Conservation (phyloP, 2,113 vertebrate species). For the Antigone vipio region DNA sequence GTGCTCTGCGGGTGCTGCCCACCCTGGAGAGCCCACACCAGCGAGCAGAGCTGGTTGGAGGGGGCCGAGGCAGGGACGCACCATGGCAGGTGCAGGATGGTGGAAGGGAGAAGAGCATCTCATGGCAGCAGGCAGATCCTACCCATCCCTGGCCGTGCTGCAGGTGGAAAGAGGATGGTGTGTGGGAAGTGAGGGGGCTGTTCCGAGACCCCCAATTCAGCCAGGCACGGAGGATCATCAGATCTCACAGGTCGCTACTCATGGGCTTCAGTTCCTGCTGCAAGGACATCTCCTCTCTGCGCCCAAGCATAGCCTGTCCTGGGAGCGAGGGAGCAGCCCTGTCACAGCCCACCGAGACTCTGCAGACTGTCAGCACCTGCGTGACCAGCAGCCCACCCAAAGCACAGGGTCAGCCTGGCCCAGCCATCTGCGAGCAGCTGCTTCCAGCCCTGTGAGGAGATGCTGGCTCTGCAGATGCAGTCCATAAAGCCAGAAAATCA, state of each 20-base stretch:
- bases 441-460: background rate
- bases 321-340: rapidly evolving
- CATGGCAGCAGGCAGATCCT: background rate
- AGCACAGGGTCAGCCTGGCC: background rate
- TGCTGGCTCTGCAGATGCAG: background rate
- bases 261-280: background rate
- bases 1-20: background rate
- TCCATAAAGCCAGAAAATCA: background rate
- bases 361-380: background rate
- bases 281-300: background rate
- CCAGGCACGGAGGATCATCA: rapidly evolving
- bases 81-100: background rate
- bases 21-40: rapidly evolving
- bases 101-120: background rate
- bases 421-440: background rate
- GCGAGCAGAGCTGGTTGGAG: background rate
- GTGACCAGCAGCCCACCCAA: background rate
- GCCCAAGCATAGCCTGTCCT: background rate
- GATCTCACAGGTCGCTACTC: background rate
- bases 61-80: background rate
- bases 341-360: background rate
- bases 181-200: background rate
- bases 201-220: background rate
- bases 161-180: background rate
- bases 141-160: background rate